Conservation (phyloP, 2,888 invertebrate species). For the Cephus spinipes region DNA sequence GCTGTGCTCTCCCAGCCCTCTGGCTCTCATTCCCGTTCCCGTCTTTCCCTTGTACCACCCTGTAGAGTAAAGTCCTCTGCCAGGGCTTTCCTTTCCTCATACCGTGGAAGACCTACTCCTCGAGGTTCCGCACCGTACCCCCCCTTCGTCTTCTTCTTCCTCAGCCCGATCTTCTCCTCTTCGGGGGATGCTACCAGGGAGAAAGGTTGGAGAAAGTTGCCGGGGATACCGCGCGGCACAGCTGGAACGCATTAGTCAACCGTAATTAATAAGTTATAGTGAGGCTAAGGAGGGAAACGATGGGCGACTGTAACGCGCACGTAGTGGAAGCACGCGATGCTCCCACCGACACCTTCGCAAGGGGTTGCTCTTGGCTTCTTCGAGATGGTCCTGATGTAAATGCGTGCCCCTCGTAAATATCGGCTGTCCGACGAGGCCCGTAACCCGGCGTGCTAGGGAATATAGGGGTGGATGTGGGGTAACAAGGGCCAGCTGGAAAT, state of each 20-base stretch:
- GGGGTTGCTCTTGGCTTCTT: slow-evolving; percentile 28
- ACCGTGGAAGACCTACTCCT: slow-evolving; percentile 22
- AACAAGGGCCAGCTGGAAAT: slow-evolving; percentile 37
- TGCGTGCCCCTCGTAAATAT: slow-evolving; percentile 8
- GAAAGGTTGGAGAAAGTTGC: slow-evolving; percentile 36
- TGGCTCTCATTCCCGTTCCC: slow-evolving; percentile 28
- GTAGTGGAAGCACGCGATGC: not conserved
- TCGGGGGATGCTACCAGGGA: not conserved
- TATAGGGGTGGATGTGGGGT: slow-evolving; percentile 26
- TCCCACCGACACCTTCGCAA: not conserved
- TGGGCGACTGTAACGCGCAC: slow-evolving; percentile 22
- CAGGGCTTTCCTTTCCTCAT: not conserved
- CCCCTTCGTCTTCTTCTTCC: slow-evolving; percentile 25
- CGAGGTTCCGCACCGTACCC: slow-evolving; percentile 15
- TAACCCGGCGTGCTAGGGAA: slow-evolving; percentile 18
- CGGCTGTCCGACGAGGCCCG: not conserved
- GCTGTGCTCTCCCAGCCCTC: slow-evolving; percentile 37
- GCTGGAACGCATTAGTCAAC: slow-evolving; percentile 64
- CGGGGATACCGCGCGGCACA: slow-evolving; percentile 47
- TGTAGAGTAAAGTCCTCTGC: not conserved
- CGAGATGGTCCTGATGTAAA: slow-evolving; percentile 22
- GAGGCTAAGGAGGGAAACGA: slow-evolving; percentile 54
- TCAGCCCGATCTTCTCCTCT: not conserved
- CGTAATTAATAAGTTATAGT: slow-evolving; percentile 64
- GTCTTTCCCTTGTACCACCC: not conserved